Evolutionary conservation across 2,888 invertebrate species (phyloP).

Genomic region (Brenthis ino): DNA sequence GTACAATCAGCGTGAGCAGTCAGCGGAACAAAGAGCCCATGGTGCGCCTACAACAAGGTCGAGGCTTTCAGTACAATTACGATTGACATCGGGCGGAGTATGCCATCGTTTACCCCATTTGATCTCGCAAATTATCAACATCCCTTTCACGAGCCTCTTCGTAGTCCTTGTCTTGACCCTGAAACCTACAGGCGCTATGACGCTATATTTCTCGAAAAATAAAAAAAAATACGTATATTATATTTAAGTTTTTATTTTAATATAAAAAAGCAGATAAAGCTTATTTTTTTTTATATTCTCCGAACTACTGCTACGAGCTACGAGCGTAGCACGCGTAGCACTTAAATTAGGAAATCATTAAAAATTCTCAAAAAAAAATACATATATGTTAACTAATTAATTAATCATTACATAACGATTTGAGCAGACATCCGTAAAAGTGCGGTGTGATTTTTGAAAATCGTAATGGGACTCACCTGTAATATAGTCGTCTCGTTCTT

Average conservation of each 20-base stretch:
- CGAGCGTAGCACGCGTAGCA: slow-evolving; percentile 38
- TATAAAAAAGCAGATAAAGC: background rate
- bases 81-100: slow-evolving; percentile 56
- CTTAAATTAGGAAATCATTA: background rate
- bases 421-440: background rate
- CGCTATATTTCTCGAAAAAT: slow-evolving; percentile 14
- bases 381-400: background rate
- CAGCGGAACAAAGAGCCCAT: slow-evolving; percentile 56
- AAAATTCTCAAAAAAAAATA: background rate
- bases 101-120: slow-evolving; percentile 45
- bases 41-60: slow-evolving; percentile 53
- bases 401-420: background rate
- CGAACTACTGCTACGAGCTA: slow-evolving; percentile 40
- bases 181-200: slow-evolving; percentile 44
- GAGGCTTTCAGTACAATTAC: slow-evolving; percentile 64
- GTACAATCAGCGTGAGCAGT: slow-evolving; percentile 37
- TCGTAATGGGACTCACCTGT: slow-evolving; percentile 64
- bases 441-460: slow-evolving; percentile 36
- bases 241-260: background rate
- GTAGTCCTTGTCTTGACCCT: slow-evolving; percentile 74
- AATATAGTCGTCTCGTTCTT: slow-evolving; percentile 77
- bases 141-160: slow-evolving; percentile 27
- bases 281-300: background rate
- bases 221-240: background rate
- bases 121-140: slow-evolving; percentile 45